Evolutionary conservation across 2,888 invertebrate genomes (phyloP).

Genomic region (Coenonympha arcania): DNA sequence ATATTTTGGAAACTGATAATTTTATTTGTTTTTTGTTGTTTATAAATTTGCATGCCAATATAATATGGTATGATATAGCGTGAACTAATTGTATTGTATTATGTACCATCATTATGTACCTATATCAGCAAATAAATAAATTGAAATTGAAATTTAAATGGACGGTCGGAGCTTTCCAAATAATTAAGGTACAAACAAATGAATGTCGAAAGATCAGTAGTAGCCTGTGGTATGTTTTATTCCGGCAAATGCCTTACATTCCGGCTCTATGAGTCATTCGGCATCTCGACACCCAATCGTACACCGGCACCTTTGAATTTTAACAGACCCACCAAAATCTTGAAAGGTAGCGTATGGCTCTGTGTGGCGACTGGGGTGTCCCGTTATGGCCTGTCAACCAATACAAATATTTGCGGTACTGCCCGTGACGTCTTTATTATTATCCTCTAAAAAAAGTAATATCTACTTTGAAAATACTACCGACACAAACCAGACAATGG

Average conservation of each 20-base stretch:
- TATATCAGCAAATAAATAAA: too few relatives aligned
- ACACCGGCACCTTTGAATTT: slow-evolving; percentile 21
- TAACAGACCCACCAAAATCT: slow-evolving; percentile 34
- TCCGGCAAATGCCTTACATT: slow-evolving; percentile 53
- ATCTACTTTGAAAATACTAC: not conserved
- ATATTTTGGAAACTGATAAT: too few relatives aligned
- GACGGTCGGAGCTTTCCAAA: not conserved
- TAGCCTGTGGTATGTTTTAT: slow-evolving; percentile 40
- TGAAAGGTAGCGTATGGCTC: slow-evolving; percentile 7
- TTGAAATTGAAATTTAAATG: too few relatives aligned
- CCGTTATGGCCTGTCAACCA: slow-evolving; percentile 11
- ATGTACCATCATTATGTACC: too few relatives aligned
- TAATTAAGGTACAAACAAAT: not conserved
- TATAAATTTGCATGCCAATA: too few relatives aligned
- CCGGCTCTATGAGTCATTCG: slow-evolving; percentile 55
- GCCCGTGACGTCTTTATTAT: slow-evolving; percentile 2
- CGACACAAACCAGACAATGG: slow-evolving; percentile 8
- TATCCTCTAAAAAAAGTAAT: slow-evolving; percentile 1
- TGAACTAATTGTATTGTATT: too few relatives aligned
- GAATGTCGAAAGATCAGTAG: slow-evolving; percentile 22
- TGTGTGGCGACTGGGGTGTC: slow-evolving; percentile 13
- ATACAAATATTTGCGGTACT: slow-evolving; percentile 18
- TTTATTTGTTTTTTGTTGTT: too few relatives aligned
- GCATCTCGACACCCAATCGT: slow-evolving; percentile 37
- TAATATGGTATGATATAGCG: too few relatives aligned